Evolutionary conservation across 2,797 vertebrate species (phyloP), one percentile per base, ranked within the genome.

Genomic region (Anas bahamensis): DNA sequence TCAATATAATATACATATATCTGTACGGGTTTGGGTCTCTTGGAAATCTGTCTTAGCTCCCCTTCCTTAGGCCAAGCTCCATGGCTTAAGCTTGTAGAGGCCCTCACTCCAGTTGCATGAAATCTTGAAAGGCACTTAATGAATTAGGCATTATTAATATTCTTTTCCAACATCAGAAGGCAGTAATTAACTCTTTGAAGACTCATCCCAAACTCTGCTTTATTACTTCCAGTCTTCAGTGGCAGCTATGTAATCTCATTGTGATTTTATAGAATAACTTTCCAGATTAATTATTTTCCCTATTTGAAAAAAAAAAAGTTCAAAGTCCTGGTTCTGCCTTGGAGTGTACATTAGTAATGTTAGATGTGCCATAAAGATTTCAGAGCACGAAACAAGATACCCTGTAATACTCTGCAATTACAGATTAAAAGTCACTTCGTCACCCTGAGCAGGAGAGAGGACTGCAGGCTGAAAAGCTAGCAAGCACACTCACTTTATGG

Each of bases 151-250:
- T 78, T 95, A 93, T 88, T 94, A 95, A 88, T 92, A 95, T 92
- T 90, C 76, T 53, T 53, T 76, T 72, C 59, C 86, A 93, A 78
- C 21, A 88, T 89, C 44, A 81, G 76, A 95, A 88, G 39, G 68
- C 72, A 93, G 55, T 83, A 91, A 92, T 93, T 93, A 95, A 95
- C 88, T 94, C 92, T 93, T 95, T 91, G 90, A 95, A 93, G 48
- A 63, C 73, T 48, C 53, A 78, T 64, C 52, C 48, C 69, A 88
- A 88, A 79, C 21, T 19, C 33, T 41, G 24, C 52, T 76, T 89
- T 93, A 28, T 73, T 87, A 75, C 79, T 57, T 70, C 21, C 55
- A 80, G 17, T 60, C 73, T 76, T 96, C 64, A 48, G 24, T 94
- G 70, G 76, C 28, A 5, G 72, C 64, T 44, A 70, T 39, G 56